These are phyloP conservation scores for Ictalurus furcatus DNA, from an alignment of 2,113 vertebrate genomes.

Conservation along the genomic window DNA sequence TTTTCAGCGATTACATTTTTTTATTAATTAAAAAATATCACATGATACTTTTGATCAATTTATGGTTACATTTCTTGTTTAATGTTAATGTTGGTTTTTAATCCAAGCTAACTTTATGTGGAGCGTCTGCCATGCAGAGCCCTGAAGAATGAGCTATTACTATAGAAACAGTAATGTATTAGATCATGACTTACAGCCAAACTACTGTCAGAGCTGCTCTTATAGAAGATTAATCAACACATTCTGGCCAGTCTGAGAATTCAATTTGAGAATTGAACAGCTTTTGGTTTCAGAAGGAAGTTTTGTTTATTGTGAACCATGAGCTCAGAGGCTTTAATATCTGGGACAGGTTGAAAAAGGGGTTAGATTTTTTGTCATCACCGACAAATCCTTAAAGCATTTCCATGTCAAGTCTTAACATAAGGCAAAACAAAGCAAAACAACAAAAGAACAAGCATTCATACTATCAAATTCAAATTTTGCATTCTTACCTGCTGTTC, in stretches of 20 bases:
- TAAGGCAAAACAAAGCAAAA: not conserved
- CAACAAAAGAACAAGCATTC: not conserved
- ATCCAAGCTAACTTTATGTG: not conserved
- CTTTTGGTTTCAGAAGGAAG: not conserved
- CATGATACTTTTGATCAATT: not conserved
- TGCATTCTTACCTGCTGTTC: slow-evolving; percentile 43
- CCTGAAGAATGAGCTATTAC: not conserved
- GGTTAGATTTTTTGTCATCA: not conserved
- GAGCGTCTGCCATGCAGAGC: not conserved
- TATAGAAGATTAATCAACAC: not conserved
- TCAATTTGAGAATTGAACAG: not conserved
- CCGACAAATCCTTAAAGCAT: not conserved
- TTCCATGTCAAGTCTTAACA: not conserved
- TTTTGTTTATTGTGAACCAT: not conserved
- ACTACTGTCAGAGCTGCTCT: not conserved
- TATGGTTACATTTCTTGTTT: no score
- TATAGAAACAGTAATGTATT: not conserved
- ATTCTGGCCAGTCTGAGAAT: not conserved
- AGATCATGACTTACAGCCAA: not conserved
- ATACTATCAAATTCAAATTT: not conserved
- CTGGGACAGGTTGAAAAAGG: not conserved
- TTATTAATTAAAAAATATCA: not conserved
- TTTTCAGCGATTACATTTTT: not conserved
- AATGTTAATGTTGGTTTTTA: not conserved
- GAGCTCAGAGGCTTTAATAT: not conserved